A percentile compares a stretch with the other conserved stretches of the same genome.
Conservation (phyloP, 2,888 invertebrate species). For the Drosophila helvetica region DNA sequence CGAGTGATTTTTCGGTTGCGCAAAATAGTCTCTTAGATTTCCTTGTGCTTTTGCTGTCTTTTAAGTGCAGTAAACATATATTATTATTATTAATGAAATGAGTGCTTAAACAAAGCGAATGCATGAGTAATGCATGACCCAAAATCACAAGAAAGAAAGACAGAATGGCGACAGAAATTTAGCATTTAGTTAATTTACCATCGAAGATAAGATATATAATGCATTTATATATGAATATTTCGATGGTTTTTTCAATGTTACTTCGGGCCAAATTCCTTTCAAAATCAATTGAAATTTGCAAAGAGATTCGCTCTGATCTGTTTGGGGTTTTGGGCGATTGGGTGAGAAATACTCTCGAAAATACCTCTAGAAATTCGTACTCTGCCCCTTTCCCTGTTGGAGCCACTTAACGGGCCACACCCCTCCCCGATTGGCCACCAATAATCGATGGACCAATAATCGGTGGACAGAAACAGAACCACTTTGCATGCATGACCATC, state of each 20-base stretch:
- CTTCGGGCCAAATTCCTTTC: neutral
- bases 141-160: neutral
- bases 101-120: neutral
- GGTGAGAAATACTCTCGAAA: too few species aligned
- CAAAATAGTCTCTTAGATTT: conserved; percentile 12
- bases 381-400: neutral
- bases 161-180: neutral
- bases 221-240: too few species aligned
- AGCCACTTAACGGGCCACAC: too few species aligned
- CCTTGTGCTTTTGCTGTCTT: neutral
- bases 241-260: too few species aligned
- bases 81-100: neutral
- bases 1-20: conserved; percentile 33
- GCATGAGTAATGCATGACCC: neutral
- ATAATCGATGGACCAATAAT: neutral
- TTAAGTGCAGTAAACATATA: neutral
- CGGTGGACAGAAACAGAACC: neutral
- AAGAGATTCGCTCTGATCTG: neutral
- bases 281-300: neutral
- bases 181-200: neutral
- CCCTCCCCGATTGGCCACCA: too few species aligned
- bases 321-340: too few species aligned
- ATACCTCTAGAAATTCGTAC: neutral
- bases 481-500: conserved; percentile 22
- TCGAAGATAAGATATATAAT: neutral